These are phyloP conservation scores for Xenops minutus DNA, from an alignment of 2,797 vertebrate genomes.

Conservation along the genomic window DNA sequence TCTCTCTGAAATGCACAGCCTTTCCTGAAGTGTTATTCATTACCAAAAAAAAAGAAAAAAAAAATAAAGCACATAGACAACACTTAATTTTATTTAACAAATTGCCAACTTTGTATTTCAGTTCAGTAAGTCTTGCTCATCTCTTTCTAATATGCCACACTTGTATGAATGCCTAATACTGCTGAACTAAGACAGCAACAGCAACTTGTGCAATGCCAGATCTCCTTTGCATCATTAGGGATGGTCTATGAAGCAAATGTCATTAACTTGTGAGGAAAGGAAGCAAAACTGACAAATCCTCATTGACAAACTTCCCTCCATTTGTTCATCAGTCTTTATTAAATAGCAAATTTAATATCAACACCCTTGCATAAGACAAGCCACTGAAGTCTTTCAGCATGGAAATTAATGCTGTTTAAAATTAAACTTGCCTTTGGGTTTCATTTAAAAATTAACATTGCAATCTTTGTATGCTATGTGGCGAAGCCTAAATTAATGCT, in stretches of 20 bases:
- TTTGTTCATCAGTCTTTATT: conserved; percentile 64
- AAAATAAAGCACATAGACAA: too few species aligned
- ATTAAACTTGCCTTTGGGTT: conserved; percentile 54
- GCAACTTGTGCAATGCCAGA: neutral
- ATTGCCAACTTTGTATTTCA: neutral
- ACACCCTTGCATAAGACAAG: neutral
- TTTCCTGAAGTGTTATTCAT: neutral
- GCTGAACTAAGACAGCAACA: conserved; percentile 44
- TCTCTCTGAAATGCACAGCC: neutral
- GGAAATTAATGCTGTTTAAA: conserved; percentile 59
- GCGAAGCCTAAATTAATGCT: conserved; percentile 12
- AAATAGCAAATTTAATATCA: conserved; percentile 61
- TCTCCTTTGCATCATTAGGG: conserved; percentile 62
- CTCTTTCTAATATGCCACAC: conserved; percentile 28
- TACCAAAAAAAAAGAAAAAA: too few species aligned
- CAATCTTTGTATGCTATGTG: neutral
- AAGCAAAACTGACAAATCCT: conserved; percentile 54
- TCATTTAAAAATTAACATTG: conserved; percentile 53
- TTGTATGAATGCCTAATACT: conserved; percentile 13
- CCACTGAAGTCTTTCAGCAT: neutral
- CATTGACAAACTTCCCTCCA: conserved; percentile 50
- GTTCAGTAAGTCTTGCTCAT: neutral
- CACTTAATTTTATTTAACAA: neutral
- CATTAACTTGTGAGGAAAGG: conserved; percentile 63
- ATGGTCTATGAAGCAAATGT: conserved; percentile 49